These are phyloP conservation scores for Ecdyonurus torrentis DNA, from an alignment of 2,888 invertebrate genomes.

Conservation along the genomic window DNA sequence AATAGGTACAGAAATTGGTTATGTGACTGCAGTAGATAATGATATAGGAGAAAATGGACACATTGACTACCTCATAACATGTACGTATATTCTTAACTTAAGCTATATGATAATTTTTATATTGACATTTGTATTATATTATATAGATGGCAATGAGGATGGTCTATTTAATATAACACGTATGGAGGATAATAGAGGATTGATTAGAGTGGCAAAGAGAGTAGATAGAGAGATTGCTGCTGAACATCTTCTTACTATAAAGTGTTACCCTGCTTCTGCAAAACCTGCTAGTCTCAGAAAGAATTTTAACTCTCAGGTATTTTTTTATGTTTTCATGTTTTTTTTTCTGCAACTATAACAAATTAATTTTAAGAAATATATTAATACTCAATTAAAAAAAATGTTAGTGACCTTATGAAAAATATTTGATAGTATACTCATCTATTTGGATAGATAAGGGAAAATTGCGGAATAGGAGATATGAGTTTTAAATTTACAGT, in stretches of 20 bases:
- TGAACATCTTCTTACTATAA: slow-evolving; percentile 42
- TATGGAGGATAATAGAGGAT: slow-evolving; percentile 43
- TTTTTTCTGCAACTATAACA: too few relatives aligned
- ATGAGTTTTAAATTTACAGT: too few relatives aligned
- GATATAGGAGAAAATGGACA: slow-evolving; percentile 58
- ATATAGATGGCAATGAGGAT: slow-evolving; percentile 48
- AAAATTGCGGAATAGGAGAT: too few relatives aligned
- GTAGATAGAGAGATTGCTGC: slow-evolving; percentile 47
- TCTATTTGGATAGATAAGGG: too few relatives aligned
- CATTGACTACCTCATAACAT: slow-evolving; percentile 54
- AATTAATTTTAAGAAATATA: too few relatives aligned
- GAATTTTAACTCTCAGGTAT: slow-evolving; percentile 42
- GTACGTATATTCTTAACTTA: slow-evolving; percentile 22
- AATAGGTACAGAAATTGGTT: slow-evolving; percentile 46
- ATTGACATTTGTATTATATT: neutral
- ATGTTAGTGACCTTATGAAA: too few relatives aligned
- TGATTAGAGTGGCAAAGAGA: slow-evolving; percentile 39
- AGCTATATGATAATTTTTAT: neutral
- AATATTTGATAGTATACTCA: too few relatives aligned
- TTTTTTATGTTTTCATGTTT: too few relatives aligned
- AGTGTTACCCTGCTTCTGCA: slow-evolving; percentile 40
- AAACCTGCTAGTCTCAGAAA: slow-evolving; percentile 25
- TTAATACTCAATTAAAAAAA: too few relatives aligned
- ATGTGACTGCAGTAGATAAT: slow-evolving; percentile 51
- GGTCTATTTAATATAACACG: slow-evolving; percentile 43